Base-by-base conservation (phyloP, 1,140 invertebrate species). In the Bombus fervidus region DNA sequence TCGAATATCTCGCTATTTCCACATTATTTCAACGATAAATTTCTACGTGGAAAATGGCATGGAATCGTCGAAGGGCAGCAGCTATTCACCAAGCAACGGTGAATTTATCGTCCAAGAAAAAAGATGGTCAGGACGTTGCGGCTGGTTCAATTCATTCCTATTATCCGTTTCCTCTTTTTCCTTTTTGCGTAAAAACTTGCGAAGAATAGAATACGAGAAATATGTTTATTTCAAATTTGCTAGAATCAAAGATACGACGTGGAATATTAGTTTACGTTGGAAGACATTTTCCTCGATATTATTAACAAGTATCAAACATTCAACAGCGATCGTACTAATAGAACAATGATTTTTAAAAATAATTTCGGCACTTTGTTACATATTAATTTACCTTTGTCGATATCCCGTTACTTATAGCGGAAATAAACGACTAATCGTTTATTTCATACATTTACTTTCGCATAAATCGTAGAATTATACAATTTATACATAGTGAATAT, bases 21-120 rank as follows among this genome's bases (percentile, higher is more conserved):
- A 79, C 87, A 92, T 92, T 92, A 91, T 90, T 92, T 91, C 85
- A 77, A 81, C 82, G 78, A 91, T 91, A 89, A 93, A 91, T 91
- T 88, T 90, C 59, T 34, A 13, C 62, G 71, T 79, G 77, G 86
- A 86, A 89, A 89, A 90, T 86, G 81, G 75, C 81, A 81, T 34
- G 81, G 84, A 91, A 91, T 90, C 74, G 86, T 87, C 86, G 37
- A 37, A 57, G 43, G 73, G 57, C 18, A 37, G 59, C 41, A 31
- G 41, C n/a, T 66, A 25, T 75, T 83, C 53, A 64, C 34, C 31
- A 25, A 72, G 39, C 59, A 62, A 73, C 76, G 39, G 53, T 47
- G 39, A 62, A 85, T 85, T 85, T 72, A 85, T 84, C 66, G n/a
- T 79, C 25, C 13, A 37, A 8, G 83, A 72, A 28, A 59, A 83